A percentile compares a stretch with the other conserved stretches of the same genome.
Conservation (phyloP, 2,888 invertebrate genomes). For the Epinotia brunnichana region DNA sequence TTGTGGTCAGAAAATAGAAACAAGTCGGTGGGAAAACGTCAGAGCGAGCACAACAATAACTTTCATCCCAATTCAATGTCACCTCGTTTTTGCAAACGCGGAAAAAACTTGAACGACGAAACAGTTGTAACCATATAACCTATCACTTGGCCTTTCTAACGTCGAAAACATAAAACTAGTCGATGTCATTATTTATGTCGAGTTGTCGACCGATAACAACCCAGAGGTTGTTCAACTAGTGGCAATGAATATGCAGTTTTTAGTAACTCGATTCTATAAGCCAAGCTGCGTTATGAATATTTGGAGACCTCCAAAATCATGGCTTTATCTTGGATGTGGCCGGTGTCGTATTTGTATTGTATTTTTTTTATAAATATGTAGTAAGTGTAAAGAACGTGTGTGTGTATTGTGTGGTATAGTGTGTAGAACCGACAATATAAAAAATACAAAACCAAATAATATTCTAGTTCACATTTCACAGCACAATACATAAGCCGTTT, state of each 20-base stretch:
- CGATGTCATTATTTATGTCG: slow-evolving; percentile 27
- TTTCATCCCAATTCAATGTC: slow-evolving; percentile 29
- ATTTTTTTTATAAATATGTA: too few species aligned
- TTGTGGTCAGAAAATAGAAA: slow-evolving; percentile 8
- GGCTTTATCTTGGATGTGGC: neutral
- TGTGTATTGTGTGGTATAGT: too few species aligned
- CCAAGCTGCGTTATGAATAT: neutral
- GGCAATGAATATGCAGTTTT: slow-evolving; percentile 1
- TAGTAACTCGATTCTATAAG: neutral
- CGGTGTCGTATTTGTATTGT: too few species aligned
- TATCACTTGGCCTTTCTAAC: slow-evolving; percentile 37
- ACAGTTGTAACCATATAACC: slow-evolving; percentile 17
- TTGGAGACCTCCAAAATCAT: neutral
- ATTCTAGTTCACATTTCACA: slow-evolving; percentile 9
- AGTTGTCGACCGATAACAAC: slow-evolving; percentile 15
- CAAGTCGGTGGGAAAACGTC: slow-evolving; percentile 15
- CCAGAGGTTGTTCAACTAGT: slow-evolving; percentile 2
- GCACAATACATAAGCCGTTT: slow-evolving; percentile 29
- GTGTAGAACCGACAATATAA: too few species aligned
- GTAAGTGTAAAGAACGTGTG: too few species aligned
- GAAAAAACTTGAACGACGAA: neutral
- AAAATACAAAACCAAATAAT: neutral
- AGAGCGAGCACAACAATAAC: slow-evolving; percentile 19
- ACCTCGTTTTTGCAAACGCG: slow-evolving; percentile 23
- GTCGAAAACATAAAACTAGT: slow-evolving; percentile 17